Percentiles rank a stretch among this genome's conserved stretches.
Conservation (phyloP, 35 echinoderm and acorn worm genomes). For the Holothuria glaberrima region DNA sequence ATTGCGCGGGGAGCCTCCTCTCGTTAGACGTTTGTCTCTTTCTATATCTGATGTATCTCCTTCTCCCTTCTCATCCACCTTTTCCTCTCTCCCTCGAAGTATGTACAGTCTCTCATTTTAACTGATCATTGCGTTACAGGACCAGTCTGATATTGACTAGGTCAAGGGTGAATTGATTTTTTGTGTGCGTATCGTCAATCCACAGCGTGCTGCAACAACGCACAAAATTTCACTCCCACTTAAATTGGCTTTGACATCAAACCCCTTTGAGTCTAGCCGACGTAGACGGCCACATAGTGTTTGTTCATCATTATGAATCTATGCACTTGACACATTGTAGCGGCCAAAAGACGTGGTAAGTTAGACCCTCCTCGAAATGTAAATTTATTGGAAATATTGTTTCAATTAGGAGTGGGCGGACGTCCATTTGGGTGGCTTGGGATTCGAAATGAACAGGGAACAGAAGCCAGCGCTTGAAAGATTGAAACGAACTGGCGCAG, state of each 20-base stretch:
- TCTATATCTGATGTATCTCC: too few species aligned
- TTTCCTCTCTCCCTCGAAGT: too few species aligned
- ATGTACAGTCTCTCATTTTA: too few species aligned
- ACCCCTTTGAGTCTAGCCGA: slow-evolving; percentile 34
- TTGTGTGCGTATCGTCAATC: slow-evolving; percentile 39
- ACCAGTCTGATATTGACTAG: background rate
- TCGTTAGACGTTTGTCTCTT: too few species aligned
- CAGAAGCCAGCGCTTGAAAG: slow-evolving; percentile 33
- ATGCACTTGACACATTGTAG: slow-evolving; percentile 48
- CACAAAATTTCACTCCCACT: slow-evolving; percentile 42
- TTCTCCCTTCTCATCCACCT: too few species aligned
- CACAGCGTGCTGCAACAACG: slow-evolving; percentile 14
- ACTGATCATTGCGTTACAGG: too few species aligned
- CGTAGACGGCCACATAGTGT: slow-evolving; percentile 45
- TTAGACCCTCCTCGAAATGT: slow-evolving; percentile 14
- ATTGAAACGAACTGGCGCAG: slow-evolving; percentile 31
- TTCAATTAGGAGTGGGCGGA: slow-evolving; percentile 54
- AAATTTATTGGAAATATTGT: slow-evolving; percentile 53
- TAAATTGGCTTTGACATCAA: slow-evolving; percentile 39
- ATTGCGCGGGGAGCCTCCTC: too few species aligned
- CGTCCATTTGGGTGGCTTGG: slow-evolving; percentile 30
- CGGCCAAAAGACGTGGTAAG: slow-evolving; percentile 32
- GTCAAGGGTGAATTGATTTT: slow-evolving; percentile 29
- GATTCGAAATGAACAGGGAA: slow-evolving; percentile 40
- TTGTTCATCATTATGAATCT: slow-evolving; percentile 11